Base-by-base conservation (phyloP, 2,888 invertebrate genomes). In the Parelbella ahira region DNA sequence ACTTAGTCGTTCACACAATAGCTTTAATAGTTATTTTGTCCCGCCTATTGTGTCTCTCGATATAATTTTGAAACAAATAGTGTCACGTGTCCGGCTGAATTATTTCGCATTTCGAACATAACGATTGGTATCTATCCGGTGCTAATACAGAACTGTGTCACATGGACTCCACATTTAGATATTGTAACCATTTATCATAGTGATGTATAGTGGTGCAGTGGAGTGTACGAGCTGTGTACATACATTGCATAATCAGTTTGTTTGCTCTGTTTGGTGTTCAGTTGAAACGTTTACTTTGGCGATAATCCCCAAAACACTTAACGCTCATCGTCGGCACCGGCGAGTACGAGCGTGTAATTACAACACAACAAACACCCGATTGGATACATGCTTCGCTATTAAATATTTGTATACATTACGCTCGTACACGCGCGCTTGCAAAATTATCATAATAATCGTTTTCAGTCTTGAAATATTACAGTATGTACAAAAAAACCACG, bases 251-350 rank as follows among this genome's bases (percentile, higher is more conserved):
- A 53, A 60, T 46, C 55, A 50, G 47, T 34, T 39, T 59, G 54
- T 53, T 56, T 57, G 57, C 65, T 71, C 62, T 68, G 61, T 58
- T 50, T 49, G 45, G 48, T 60, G 58, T 60, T 63, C 56, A 57
- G 47, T 54, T 58, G 44, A 49, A 53, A 53, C 49, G 51, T 59
- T 62, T 62, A 58, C 55, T 57, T 62, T 57, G 56, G 48, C 50
- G 54, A 60, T 60, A 61, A 58, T 64, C 59, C n/a, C 12, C n/a
- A n/a, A 36, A 65, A 58, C 54, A 48, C 55, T 57, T 45, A 47
- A 50, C 54, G 52, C 52, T 54, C 33, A 38, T 6, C 8, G 27
- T 46, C 43, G 55, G 52, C 53, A 60, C 64, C 70, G 32, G 51
- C 30, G 50, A 61, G 68, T 70, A 72, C 70, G 61, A 57, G 61